Evolutionary conservation across 2,797 vertebrate species (phyloP), one percentile per base, ranked within the genome.

Genomic region (Danio choprae): DNA sequence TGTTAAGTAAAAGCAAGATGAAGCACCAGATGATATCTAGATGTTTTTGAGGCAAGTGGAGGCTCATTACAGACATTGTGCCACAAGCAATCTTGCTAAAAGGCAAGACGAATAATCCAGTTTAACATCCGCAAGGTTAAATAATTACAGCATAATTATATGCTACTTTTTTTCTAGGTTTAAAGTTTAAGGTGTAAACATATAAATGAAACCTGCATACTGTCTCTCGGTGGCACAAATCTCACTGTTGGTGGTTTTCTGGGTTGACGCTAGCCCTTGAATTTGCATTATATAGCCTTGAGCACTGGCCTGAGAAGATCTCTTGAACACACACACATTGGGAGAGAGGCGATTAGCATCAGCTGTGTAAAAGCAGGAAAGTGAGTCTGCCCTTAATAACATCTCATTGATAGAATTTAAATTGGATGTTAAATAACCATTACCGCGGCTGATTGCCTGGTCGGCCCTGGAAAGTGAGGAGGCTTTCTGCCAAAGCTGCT

Each of bases 381-480:
- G 91, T 90, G 89, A 91, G 89, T 85, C 81, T 77, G 84, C 81
- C 87, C 78, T 76, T 88, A 88, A 89, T 89, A 88, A 87, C 82
- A 76, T 86, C 83, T 88, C 87, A 87, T 89, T 88, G 87, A 93
- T 93, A 92, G 92, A 93, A 94, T 93, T 93, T 93, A 93, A 94
- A 94, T 94, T 94, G 92, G 92, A 93, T 93, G 94, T 94, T 94
- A 93, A 94, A 93, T 92, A 94, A 94, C 90, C 92, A 93, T 94
- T 92, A 93, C 92, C 90, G 79, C 59, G 69, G 85, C 88, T 92
- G 90, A 94, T 93, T 94, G 92, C 91, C 89, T 92, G 89, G 84
- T 86, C 87, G 80, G 85, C 86, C 84, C 83, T 72, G 85, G 82
- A 89, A 88, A 90, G 88, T 86, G 84, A 87, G 89, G 81, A 87